Conservation (phyloP, 2,113 vertebrate genomes). For the Hypocryptadius cinnamomeus region DNA sequence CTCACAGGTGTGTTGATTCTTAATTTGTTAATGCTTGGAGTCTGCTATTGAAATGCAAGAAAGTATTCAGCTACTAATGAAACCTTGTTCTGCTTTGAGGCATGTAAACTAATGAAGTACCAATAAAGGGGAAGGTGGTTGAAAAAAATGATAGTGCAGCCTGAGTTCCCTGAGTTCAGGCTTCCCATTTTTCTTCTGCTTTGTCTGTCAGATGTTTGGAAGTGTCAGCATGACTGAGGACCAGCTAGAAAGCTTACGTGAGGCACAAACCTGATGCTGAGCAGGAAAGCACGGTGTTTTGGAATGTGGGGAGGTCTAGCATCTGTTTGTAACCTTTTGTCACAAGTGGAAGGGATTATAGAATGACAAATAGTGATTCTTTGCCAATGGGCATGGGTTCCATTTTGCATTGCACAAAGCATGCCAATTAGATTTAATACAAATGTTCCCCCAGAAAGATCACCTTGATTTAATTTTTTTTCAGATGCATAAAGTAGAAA, state of each 20-base stretch:
- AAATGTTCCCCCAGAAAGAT: slow-evolving; percentile 17
- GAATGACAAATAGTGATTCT: neutral
- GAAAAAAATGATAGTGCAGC: neutral
- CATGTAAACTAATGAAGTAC: neutral
- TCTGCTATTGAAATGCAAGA: neutral
- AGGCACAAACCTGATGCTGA: neutral
- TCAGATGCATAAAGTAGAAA: neutral
- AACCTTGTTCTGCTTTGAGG: neutral
- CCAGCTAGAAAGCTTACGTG: neutral
- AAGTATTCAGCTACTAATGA: neutral
- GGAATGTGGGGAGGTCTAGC: neutral
- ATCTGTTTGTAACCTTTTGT: slow-evolving; percentile 27
- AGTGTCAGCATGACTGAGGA: neutral
- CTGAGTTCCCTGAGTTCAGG: neutral
- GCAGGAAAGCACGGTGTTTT: neutral
- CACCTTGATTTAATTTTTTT: slow-evolving; percentile 50
- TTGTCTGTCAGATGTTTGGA: neutral
- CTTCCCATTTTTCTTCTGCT: neutral
- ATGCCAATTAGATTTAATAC: neutral
- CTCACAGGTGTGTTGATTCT: neutral
- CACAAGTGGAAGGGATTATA: neutral
- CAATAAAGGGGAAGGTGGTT: neutral
- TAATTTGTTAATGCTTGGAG: neutral
- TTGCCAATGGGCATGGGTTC: neutral
- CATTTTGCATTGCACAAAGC: neutral